Evolutionary conservation across 2,113 vertebrate species (phyloP).

Genomic region (Procavia capensis): DNA sequence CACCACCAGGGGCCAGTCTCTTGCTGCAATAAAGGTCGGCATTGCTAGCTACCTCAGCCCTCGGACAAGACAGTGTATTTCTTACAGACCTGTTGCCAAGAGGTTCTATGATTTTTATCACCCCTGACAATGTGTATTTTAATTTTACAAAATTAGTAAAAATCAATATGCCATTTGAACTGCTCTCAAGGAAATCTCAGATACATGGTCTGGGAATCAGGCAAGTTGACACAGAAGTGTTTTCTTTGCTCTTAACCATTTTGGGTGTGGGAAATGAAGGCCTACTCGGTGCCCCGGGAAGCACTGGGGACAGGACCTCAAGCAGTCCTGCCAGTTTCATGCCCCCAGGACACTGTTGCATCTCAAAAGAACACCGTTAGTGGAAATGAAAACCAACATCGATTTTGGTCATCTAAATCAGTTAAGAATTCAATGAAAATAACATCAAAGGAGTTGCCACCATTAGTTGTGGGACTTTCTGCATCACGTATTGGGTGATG

Average conservation of each 20-base stretch:
- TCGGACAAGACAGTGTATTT: neutral
- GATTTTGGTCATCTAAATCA: neutral
- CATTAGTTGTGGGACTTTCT: neutral
- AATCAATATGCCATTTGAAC: neutral
- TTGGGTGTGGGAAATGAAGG: neutral
- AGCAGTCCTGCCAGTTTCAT: neutral
- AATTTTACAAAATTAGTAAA: constrained; percentile 19
- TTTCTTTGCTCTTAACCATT: neutral
- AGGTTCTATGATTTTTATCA: neutral
- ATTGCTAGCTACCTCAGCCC: neutral
- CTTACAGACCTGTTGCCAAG: neutral
- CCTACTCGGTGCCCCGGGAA: neutral
- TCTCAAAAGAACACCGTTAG: neutral
- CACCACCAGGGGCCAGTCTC: constrained; percentile 75
- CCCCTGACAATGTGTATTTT: neutral
- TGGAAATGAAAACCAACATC: constrained; percentile 13
- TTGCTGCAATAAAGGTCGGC: neutral
- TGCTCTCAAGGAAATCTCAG: neutral
- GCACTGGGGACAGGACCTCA: neutral
- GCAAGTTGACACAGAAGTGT: constrained; percentile 12
- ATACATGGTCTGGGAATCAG: neutral
- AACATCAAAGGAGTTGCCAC: constrained; percentile 22
- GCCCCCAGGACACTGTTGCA: neutral
- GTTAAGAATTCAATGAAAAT: constrained; percentile 6
- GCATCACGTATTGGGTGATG: neutral